phyloP scores from a whole-genome alignment of 2,888 invertebrate species.

The Idaea straminata region DNA sequence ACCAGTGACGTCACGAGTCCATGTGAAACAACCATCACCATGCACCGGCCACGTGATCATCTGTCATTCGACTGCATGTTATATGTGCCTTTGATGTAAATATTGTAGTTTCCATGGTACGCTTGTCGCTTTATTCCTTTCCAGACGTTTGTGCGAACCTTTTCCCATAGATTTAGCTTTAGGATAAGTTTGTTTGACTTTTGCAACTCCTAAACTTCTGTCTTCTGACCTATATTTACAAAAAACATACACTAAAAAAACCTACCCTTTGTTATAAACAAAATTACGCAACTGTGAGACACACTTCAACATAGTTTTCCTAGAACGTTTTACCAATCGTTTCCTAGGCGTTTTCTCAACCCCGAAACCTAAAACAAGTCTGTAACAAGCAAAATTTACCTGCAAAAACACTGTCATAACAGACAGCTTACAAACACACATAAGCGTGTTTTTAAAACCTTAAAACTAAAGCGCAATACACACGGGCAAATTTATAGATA shows the following conservation, averaged over 20 bases:
- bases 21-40: conserved; percentile 75
- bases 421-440: not conserved
- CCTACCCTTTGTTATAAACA: not conserved
- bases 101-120: conserved; percentile 53
- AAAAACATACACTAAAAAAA: not conserved
- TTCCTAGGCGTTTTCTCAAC: not conserved
- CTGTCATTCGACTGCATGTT: conserved; percentile 45
- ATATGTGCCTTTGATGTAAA: conserved; percentile 61
- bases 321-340: too few species aligned
- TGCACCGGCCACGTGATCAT: conserved; percentile 58
- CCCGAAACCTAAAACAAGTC: not conserved
- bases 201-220: not conserved
- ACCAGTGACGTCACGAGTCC: conserved; percentile 33
- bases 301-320: not conserved
- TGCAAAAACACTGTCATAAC: not conserved
- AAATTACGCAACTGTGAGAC: not conserved
- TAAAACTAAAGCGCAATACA: conserved; percentile 1
- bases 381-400: not conserved
- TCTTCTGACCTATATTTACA: not conserved
- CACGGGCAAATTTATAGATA: conserved; percentile 81
- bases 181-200: conserved; percentile 19
- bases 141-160: conserved; percentile 34
- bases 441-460: not conserved
- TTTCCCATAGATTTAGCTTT: conserved; percentile 43
- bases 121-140: conserved; percentile 68